phyloP scores from a whole-genome alignment of 2,113 vertebrate species.

The Daphoenositta chrysoptera region DNA sequence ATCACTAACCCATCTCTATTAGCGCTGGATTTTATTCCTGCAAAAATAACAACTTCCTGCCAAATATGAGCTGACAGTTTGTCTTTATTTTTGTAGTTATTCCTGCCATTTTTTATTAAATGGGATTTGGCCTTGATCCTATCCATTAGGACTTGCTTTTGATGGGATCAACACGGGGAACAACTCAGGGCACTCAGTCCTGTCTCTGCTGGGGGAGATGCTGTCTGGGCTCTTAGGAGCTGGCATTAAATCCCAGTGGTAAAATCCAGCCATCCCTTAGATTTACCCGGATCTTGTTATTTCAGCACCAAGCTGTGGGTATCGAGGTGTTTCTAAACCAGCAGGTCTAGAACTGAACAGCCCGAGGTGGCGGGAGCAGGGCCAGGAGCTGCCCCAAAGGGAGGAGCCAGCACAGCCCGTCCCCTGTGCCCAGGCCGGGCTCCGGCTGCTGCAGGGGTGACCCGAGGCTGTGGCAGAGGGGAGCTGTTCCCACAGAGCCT shows the following conservation, averaged over 20 bases:
- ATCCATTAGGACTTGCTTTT: neutral
- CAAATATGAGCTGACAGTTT: neutral
- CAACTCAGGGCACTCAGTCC: neutral
- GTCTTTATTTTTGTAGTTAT: conserved; percentile 6
- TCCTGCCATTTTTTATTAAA: neutral
- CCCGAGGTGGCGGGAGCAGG: neutral
- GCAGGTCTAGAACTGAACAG: too few relatives aligned
- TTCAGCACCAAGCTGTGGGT: too few relatives aligned
- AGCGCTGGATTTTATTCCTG: neutral
- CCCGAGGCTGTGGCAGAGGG: neutral
- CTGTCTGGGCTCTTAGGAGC: neutral
- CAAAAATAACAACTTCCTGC: neutral
- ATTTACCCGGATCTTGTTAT: fast-evolving
- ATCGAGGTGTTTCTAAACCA: fast-evolving
- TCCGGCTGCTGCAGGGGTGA: neutral
- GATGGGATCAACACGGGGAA: neutral
- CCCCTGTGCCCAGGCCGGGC: neutral
- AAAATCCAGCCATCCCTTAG: neutral
- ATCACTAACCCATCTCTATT: neutral
- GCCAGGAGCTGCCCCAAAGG: neutral
- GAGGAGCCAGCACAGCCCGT: neutral
- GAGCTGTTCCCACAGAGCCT: neutral
- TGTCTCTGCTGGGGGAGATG: neutral
- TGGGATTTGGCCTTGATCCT: neutral
- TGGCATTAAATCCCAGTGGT: neutral